Percentiles rank a stretch among this genome's conserved stretches.
These are phyloP conservation scores for Pseudochaenichthys georgianus DNA, from an alignment of 2,797 vertebrate species.

Conservation along the genomic window DNA sequence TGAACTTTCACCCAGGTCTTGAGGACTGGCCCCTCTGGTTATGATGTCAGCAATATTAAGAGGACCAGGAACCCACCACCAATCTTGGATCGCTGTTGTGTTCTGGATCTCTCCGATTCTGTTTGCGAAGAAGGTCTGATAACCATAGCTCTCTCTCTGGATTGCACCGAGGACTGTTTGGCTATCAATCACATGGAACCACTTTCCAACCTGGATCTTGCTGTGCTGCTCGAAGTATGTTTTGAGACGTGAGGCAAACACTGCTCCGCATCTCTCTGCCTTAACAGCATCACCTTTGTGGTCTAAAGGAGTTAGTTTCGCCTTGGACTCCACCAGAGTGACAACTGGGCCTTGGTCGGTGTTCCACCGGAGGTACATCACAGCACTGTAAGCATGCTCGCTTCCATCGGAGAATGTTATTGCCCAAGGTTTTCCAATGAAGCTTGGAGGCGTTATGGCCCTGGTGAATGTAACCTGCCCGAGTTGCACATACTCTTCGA, in stretches of 20 bases:
- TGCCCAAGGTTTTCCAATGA: not conserved
- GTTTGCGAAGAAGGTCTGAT: constrained; percentile 20
- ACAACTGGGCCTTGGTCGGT: not conserved
- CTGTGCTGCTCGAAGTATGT: not conserved
- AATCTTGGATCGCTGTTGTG: no score
- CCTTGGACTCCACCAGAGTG: not conserved
- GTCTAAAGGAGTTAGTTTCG: not conserved
- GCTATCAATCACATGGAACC: constrained; percentile 1
- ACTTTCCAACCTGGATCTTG: accelerated
- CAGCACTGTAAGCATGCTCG: not conserved
- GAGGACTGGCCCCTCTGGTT: no score
- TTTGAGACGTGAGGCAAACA: not conserved
- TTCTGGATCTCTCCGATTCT: not conserved
- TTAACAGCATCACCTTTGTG: constrained; percentile 11
- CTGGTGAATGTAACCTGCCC: no score
- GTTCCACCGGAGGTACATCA: constrained; percentile 8
- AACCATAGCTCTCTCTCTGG: no score
- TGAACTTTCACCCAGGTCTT: no score
- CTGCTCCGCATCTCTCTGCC: constrained; percentile 4
- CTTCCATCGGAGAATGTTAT: constrained; percentile 22
- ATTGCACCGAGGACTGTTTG: not conserved
- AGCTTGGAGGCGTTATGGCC: not conserved
- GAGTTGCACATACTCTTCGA: no score
- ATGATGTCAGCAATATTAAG: not conserved
- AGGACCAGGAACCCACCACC: no score